Evolutionary conservation across 2,113 vertebrate species (phyloP).

Genomic region (Strigops habroptila): DNA sequence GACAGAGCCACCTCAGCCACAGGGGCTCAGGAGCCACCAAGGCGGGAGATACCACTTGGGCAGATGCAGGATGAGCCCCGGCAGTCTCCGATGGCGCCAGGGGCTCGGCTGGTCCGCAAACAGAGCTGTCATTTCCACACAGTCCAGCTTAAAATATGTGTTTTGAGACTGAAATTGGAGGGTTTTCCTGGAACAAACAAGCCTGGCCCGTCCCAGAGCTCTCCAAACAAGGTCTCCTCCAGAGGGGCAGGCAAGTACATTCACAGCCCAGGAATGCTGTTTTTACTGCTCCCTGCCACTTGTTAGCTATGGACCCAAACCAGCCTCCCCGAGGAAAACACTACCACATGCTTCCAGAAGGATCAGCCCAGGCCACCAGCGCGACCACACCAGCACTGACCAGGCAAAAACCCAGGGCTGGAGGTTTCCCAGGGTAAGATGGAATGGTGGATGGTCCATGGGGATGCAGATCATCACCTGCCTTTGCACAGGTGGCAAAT

Average conservation of each 20-base stretch:
- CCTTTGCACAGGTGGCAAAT: neutral
- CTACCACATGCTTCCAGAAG: fast-evolving
- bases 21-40: neutral
- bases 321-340: neutral
- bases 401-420: neutral
- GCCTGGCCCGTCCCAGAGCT: neutral
- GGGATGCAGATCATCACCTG: neutral
- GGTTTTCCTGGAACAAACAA: conserved; percentile 52
- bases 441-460: neutral
- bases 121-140: neutral
- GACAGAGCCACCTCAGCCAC: neutral
- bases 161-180: conserved; percentile 15
- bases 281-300: conserved; percentile 1
- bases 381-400: neutral
- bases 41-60: neutral
- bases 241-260: neutral
- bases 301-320: neutral
- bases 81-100: neutral
- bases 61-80: neutral
- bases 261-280: conserved; percentile 48
- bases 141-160: conserved; percentile 1
- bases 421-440: fast-evolving
- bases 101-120: neutral
- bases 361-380: neutral
- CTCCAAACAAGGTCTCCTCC: conserved; percentile 53